These are phyloP conservation scores for Oasisia sp. DNA, from an alignment of 2,888 invertebrate species.

Conservation along the genomic window DNA sequence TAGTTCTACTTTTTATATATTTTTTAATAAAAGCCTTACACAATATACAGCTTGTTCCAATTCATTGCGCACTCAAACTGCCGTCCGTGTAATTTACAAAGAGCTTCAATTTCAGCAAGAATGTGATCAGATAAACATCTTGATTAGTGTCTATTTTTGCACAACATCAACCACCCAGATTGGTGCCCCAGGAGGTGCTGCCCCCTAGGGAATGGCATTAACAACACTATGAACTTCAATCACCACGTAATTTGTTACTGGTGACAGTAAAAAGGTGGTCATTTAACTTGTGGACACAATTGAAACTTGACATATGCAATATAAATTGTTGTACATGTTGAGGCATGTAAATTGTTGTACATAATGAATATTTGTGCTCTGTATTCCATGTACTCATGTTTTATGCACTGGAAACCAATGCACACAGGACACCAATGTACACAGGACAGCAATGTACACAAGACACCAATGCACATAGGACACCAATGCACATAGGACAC, in stretches of 20 bases:
- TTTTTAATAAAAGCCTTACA: not conserved
- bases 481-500: too few relatives aligned
- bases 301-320: too few relatives aligned
- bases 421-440: too few relatives aligned
- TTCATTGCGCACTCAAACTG: not conserved
- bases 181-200: not conserved
- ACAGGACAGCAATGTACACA: too few relatives aligned
- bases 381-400: too few relatives aligned
- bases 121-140: not conserved
- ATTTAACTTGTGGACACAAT: not conserved
- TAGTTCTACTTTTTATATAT: not conserved
- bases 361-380: too few relatives aligned
- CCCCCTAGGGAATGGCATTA: not conserved
- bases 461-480: too few relatives aligned
- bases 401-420: too few relatives aligned
- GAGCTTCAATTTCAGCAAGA: not conserved
- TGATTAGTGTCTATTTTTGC: not conserved
- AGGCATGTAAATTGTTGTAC: too few relatives aligned
- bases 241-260: not conserved
- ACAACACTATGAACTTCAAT: not conserved
- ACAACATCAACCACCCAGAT: not conserved
- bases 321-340: too few relatives aligned
- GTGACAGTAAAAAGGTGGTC: not conserved
- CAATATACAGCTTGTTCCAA: not conserved
- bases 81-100: not conserved